A percentile compares a stretch with the other conserved stretches of the same genome.
Evolutionary conservation across 2,888 invertebrate genomes (phyloP).

Genomic region (Lithophane ornitopus): DNA sequence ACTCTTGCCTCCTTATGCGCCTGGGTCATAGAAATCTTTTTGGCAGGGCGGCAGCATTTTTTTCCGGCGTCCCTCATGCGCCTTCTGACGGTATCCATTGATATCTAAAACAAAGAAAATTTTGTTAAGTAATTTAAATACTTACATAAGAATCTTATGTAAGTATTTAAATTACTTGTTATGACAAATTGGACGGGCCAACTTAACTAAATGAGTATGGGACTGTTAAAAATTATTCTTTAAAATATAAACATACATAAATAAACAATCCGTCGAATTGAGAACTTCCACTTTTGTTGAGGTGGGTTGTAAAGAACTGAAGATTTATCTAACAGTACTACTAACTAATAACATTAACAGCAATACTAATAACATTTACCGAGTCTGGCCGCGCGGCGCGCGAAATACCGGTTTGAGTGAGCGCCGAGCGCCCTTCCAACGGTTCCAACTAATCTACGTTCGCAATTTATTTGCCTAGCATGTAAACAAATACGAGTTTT

Average conservation of each 20-base stretch:
- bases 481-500: too few relatives aligned
- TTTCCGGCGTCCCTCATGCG: not conserved
- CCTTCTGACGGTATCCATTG: not conserved
- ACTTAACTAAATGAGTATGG: not conserved
- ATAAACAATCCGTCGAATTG: not conserved
- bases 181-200: not conserved
- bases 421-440: too few relatives aligned
- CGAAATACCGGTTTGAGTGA: too few relatives aligned
- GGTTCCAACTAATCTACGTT: too few relatives aligned
- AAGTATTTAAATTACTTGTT: not conserved
- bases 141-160: not conserved
- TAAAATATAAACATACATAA: not conserved
- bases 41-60: not conserved
- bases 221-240: not conserved
- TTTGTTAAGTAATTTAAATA: not conserved
- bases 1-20: conserved; percentile 3
- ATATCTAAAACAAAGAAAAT: not conserved
- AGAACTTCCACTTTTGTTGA: not conserved
- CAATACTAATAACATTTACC: not conserved
- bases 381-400: too few relatives aligned
- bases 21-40: not conserved
- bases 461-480: too few relatives aligned
- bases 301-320: not conserved
- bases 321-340: not conserved
- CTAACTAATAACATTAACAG: too few relatives aligned